A percentile compares a stretch with the other conserved stretches of the same genome.
These are phyloP conservation scores for Tuta absoluta DNA, from an alignment of 2,888 invertebrate genomes.

Conservation along the genomic window DNA sequence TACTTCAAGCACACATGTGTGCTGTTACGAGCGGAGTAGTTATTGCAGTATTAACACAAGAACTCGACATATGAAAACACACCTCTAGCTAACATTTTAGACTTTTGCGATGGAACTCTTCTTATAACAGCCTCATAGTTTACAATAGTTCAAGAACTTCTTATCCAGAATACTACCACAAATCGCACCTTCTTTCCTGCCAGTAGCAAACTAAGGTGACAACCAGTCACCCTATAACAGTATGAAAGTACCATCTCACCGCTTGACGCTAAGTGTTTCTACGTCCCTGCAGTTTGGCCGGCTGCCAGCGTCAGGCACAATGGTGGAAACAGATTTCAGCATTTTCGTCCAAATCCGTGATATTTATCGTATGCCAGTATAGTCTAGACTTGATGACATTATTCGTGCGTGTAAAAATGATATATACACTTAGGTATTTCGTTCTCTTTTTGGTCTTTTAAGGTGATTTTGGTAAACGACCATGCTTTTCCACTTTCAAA, in stretches of 20 bases:
- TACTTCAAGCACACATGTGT: no score
- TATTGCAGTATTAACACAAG: no score
- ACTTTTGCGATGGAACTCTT: no score
- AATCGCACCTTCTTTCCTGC: background rate
- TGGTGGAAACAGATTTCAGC: constrained; percentile 32
- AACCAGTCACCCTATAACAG: constrained; percentile 2
- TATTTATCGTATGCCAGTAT: constrained; percentile 10
- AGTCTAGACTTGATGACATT: constrained; percentile 2
- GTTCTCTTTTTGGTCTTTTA: background rate
- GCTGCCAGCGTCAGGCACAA: constrained; percentile 50
- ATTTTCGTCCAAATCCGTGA: constrained; percentile 15
- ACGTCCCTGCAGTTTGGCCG: constrained; percentile 50
- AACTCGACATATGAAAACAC: no score
- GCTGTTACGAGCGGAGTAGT: no score
- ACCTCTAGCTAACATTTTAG: no score
- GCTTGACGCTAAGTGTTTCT: constrained; percentile 57
- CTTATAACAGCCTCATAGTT: no score
- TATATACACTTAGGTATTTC: background rate
- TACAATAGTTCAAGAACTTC: background rate
- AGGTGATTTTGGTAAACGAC: no score
- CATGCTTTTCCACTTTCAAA: no score
- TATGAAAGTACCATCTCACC: constrained; percentile 46
- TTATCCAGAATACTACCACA: background rate
- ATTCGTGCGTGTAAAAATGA: background rate
- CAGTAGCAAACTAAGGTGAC: background rate